phyloP scores from a whole-genome alignment of 2,888 invertebrate genomes.

The Dicyrtomina minuta region DNA sequence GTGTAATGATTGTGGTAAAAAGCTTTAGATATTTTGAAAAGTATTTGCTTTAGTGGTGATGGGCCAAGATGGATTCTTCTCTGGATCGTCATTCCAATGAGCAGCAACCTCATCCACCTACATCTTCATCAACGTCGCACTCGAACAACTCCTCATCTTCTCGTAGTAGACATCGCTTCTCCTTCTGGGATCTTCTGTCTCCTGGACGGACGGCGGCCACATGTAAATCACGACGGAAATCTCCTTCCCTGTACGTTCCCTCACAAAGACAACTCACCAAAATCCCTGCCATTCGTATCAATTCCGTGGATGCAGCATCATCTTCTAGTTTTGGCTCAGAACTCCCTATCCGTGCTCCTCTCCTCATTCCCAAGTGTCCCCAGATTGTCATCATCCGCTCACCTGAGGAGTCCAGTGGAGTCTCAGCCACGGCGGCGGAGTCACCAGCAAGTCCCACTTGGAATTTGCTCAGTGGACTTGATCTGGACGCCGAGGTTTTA shows the following conservation, averaged over 20 bases:
- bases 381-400: not conserved
- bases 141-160: not conserved
- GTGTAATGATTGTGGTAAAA: no score
- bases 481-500: not conserved
- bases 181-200: slow-evolving; percentile 23
- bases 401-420: not conserved
- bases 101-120: not conserved
- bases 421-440: no score
- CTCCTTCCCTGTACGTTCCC: slow-evolving; percentile 3
- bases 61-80: not conserved
- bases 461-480: slow-evolving; percentile 3
- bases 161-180: slow-evolving; percentile 6
- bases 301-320: not conserved
- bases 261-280: not conserved
- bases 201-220: not conserved
- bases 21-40: no score
- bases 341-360: no score
- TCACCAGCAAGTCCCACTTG: not conserved
- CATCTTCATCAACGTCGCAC: not conserved
- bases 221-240: not conserved
- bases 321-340: not conserved
- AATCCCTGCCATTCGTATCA: slow-evolving; percentile 4
- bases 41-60: slow-evolving; percentile 9
- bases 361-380: not conserved
- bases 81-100: no score